Evolutionary conservation across 2,113 vertebrate species (phyloP), one percentile per base, ranked within the genome.

Genomic region (Nycticebus coucang): DNA sequence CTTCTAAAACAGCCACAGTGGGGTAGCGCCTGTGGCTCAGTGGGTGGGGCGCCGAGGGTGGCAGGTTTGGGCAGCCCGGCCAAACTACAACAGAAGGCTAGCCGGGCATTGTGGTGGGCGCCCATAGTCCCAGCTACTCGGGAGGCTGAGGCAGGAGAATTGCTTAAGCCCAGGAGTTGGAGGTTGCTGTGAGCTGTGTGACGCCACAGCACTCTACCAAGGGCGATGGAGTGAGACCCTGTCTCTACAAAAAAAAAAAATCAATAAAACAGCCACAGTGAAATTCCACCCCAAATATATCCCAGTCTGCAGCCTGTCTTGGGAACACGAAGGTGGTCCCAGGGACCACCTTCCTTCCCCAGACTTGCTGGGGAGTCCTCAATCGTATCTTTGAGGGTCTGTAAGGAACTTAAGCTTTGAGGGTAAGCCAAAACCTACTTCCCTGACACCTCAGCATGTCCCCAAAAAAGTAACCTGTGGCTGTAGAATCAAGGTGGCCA

Each of bases 391-490:
- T 95, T 93, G 87, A 93, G 87, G 33, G 21, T 64, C 68, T 60
- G 35, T 19, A 33, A 35, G 41, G 26, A 92, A 62, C 33, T 4
- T 0, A 55, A 85, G 7, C 74, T 81, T 88, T 87, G 79, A 94
- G 64, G 41, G 59, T 9, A 8, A 10, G 41, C 89, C 71, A 28
- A 37, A 45, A 28, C 28, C 79, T n/a, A 18, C 69, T 71, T 84
- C 74, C 60, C 10, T 17, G 14, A 62, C 71, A 75, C 60, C 17
- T n/a, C 66, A 50, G 80, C 21, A 3, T 3, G 5, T 75, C 84
- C 90, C 79, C 59, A 18, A 5, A 87, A 97, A 95, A 93, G 87
- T 71, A 95, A 45, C 89, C n/a, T 93, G 93, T 45, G 94, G 89
- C 60, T 68, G 41, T 11, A 53, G 68, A 74, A 91, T 81, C 12